Conservation (phyloP, 2,113 vertebrate species). For the Pipa parva region DNA sequence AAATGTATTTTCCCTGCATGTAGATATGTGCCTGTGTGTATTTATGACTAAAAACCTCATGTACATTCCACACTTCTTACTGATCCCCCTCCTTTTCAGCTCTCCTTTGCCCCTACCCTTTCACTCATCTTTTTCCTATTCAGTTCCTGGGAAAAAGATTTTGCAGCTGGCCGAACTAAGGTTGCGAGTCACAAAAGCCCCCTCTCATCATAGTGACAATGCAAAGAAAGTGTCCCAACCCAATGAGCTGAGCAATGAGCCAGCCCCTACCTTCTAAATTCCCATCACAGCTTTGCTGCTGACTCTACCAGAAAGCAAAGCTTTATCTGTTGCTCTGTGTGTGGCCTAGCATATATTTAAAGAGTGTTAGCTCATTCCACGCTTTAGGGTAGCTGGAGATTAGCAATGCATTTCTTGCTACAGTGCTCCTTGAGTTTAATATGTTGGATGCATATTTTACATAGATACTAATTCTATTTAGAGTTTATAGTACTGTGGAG, state of each 20-base stretch:
- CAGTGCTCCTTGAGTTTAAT: not conserved
- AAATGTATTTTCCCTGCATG: too few relatives aligned
- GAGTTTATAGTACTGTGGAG: too few relatives aligned
- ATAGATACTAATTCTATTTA: too few relatives aligned
- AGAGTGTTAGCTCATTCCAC: constrained; percentile 12
- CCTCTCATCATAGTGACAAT: constrained; percentile 43
- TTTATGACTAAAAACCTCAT: not conserved
- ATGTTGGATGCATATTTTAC: too few relatives aligned
- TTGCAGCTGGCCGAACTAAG: constrained; percentile 69
- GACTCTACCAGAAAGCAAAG: constrained; percentile 56
- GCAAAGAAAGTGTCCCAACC: constrained; percentile 53
- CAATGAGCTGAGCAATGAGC: constrained; percentile 38
- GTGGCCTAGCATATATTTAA: constrained; percentile 55
- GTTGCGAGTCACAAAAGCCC: constrained; percentile 64
- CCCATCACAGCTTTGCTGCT: constrained; percentile 40
- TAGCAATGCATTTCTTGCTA: constrained; percentile 35
- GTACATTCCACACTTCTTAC: not conserved
- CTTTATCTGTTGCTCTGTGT: constrained; percentile 68
- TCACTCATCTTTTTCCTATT: not conserved
- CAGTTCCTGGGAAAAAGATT: constrained; percentile 55
- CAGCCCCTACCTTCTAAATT: constrained; percentile 50
- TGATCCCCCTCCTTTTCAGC: constrained; percentile 1
- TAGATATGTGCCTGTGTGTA: not conserved
- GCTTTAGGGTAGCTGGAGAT: constrained; percentile 41
- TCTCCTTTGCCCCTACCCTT: not conserved